Evolutionary conservation across 2,797 vertebrate genomes (phyloP), one percentile per base, ranked within the genome.

Genomic region (Chelmon rostratus): DNA sequence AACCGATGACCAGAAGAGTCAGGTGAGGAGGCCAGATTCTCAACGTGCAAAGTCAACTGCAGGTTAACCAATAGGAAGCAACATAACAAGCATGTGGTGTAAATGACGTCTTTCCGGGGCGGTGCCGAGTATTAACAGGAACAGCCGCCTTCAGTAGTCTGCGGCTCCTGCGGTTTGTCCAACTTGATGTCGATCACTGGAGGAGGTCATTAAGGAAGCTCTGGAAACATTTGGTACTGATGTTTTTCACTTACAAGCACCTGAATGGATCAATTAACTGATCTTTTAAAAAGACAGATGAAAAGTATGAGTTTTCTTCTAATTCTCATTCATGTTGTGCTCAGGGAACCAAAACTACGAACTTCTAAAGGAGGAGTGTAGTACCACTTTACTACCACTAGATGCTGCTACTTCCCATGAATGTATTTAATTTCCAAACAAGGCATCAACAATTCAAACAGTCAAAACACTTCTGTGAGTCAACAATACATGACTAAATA

Each of bases 121-220:
- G 76, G 72, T 59, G 85, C 83, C 46, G 87, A 89, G 78, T 79
- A 97, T 96, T 98, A 98, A 96, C 97, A 98, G 89, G 97, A 97
- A 61, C 97, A 98, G 79, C 97, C 96, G 0, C 96, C 96, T 89
- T 98, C 97, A 1, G 93, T 96, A 63, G 93, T 94, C 19, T 79
- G 95, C 28, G 96, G 94, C 91, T 97, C 95, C 91, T 96, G 96
- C 50, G 95, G 94, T 89, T 96, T 97, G 94, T 97, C 96, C 94
- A 97, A 82, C 92, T 97, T 97, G 94, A 97, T 97, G 95, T 97
- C 96, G 57, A 96, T 97, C 96, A 96, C 96, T 97, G 94, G 5
- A 73, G 54, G 52, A 79, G 10, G 10, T 13, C 0, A 86, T 96
- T 96, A 96, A 96, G 96, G 96, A 95, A 92, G 44, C 57, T 58